Percentiles rank a stretch among this genome's conserved stretches.
phyloP scores from a whole-genome alignment of 1,140 invertebrate genomes.

The Drosophila kikkawai region DNA sequence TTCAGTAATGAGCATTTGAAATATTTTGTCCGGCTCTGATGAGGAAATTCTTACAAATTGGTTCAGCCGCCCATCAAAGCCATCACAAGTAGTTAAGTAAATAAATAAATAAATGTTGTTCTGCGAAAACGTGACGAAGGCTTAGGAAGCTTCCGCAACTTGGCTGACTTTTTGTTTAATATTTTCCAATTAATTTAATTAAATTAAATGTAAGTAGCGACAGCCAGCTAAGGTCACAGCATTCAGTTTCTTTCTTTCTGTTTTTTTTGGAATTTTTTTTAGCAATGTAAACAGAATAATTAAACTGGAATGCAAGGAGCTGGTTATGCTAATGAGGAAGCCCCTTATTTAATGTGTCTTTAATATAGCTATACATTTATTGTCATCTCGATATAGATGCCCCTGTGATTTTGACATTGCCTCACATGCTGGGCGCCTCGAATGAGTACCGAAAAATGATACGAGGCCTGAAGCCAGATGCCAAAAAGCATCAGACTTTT shows the following conservation, averaged over 20 bases:
- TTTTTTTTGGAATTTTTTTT: constrained; percentile 10
- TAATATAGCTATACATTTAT: constrained; percentile 25
- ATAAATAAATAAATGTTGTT: constrained; percentile 62
- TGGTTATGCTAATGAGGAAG: constrained; percentile 58
- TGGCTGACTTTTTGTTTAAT: neutral
- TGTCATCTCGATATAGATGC: constrained; percentile 71
- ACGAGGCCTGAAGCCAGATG: constrained; percentile 86
- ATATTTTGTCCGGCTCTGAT: constrained; percentile 55
- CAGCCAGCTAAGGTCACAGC: constrained; percentile 27
- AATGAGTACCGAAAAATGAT: constrained; percentile 86
- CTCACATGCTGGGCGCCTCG: constrained; percentile 87
- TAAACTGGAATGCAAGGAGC: constrained; percentile 53
- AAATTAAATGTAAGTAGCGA: constrained; percentile 50
- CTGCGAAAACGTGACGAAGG: constrained; percentile 42
- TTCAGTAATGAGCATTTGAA: constrained; percentile 70
- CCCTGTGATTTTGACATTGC: constrained; percentile 87
- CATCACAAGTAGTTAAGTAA: constrained; percentile 43
- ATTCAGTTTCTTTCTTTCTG: constrained; percentile 44
- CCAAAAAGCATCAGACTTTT: constrained; percentile 87
- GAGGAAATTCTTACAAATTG: constrained; percentile 74
- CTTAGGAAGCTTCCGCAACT: constrained; percentile 50
- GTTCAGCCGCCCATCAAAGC: constrained; percentile 50
- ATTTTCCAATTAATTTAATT: constrained; percentile 49
- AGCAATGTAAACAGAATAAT: constrained; percentile 60
- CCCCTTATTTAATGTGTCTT: constrained; percentile 20